phyloP scores from a whole-genome alignment of 2,113 vertebrate genomes.

The Mus spicilegus region DNA sequence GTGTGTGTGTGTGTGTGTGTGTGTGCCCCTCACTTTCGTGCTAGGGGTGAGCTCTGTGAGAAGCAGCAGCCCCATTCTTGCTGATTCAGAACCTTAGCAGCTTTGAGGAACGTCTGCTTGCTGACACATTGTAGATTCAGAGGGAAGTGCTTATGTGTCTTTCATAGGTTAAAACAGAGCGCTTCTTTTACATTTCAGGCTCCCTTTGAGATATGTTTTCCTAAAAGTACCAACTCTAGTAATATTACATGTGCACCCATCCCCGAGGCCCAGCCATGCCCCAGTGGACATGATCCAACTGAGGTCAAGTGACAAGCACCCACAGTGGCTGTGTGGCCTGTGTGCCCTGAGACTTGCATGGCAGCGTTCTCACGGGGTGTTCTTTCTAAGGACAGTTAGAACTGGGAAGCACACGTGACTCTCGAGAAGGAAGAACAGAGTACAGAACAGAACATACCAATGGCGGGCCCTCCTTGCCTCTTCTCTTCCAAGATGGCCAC shows the following conservation, averaged over 20 bases:
- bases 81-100: background rate
- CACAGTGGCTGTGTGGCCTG: background rate
- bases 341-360: background rate
- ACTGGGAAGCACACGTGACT: background rate
- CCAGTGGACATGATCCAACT: rapidly evolving
- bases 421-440: background rate
- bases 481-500: slow-evolving; percentile 97
- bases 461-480: slow-evolving; percentile 97
- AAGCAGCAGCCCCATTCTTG: background rate
- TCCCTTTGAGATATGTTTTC: background rate
- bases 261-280: background rate
- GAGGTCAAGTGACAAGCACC: rapidly evolving
- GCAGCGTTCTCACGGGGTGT: background rate
- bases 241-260: rapidly evolving
- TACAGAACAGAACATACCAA: slow-evolving; percentile 89
- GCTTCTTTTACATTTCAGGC: background rate
- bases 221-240: background rate
- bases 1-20: no score
- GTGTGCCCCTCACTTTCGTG: no score
- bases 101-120: rapidly evolving
- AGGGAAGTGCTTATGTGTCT: background rate
- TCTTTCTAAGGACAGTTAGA: background rate
- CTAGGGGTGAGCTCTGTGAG: background rate
- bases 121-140: background rate
- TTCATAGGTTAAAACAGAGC: background rate